Evolutionary conservation across 2,113 vertebrate genomes (phyloP), one percentile per base, ranked within the genome.

Genomic region (Apaloderma vittatum): DNA sequence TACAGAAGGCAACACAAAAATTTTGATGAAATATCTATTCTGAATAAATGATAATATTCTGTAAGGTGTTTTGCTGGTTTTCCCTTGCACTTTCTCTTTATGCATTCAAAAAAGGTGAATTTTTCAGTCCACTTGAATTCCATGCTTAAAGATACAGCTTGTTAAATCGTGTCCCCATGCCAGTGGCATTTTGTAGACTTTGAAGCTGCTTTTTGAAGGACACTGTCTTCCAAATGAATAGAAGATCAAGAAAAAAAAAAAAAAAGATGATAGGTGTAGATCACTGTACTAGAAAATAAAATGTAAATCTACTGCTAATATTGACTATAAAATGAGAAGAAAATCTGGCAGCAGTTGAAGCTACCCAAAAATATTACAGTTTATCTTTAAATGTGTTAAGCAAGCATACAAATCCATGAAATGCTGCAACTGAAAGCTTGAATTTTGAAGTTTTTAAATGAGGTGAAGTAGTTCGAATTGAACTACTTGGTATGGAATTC

Each of bases 171-270:
- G 32, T 86, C 11, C 9, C 13, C 21, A 22, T 82, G 82, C 57
- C 90, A 36, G 21, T 22, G 34, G 32, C 70, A 68, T 79, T 88
- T 57, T 82, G 13, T 65, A 75, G 66, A 61, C 90, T 95, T 88
- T 68, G 70, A 94, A 94, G 78, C 12, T 61, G 37, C 9, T 75
- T 88, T 80, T 82, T 95, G 81, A 93, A 85, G 70, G 71, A 48
- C 45, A 72, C 4, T 76, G 19, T 63, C 48, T 91, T 90, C 48
- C 67, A 85, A 93, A 67, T 80, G 61, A 81, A 72, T 5, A 75
- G 68, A 85, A 90, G 45, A 90, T 88, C 70, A 92, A 91, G 57
- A 15, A 52, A 19, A 70, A 52, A 86, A 68, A 86, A 68, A 94
- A 90, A 68, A 48, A 12, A 40, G 40, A 40, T 12, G 9, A 43